phyloP scores from a whole-genome alignment of 2,113 vertebrate genomes.

The Tupaia chinensis region DNA sequence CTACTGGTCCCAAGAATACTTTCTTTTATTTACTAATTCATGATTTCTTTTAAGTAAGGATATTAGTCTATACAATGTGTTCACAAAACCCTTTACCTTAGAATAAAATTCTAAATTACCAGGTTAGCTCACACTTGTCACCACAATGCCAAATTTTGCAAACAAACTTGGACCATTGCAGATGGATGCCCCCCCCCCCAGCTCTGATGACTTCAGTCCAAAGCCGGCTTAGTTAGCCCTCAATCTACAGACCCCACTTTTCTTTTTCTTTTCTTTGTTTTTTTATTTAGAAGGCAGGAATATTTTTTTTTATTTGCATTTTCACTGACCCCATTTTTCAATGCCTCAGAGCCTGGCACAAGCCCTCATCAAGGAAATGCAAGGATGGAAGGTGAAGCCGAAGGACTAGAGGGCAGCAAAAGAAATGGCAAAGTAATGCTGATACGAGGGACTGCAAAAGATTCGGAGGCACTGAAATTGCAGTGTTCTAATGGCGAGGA shows the following conservation, averaged over 20 bases:
- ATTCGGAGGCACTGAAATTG: neutral
- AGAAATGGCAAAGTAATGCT: conserved; percentile 22
- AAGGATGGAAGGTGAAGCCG: conserved; percentile 24
- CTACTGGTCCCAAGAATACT: no score
- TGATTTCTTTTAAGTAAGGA: neutral
- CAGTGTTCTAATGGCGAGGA: neutral
- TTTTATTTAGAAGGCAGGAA: no score
- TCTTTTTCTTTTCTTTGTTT: no score
- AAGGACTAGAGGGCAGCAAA: conserved; percentile 40
- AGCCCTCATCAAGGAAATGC: conserved; percentile 10
- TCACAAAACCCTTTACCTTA: neutral
- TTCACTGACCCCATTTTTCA: neutral
- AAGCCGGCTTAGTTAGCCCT: neutral
- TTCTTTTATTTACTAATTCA: neutral
- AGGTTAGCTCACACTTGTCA: neutral
- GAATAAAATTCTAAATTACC: neutral
- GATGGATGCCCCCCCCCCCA: neutral
- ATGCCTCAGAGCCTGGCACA: neutral
- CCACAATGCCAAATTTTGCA: conserved; percentile 8
- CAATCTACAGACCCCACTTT: neutral
- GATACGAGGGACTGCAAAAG: neutral
- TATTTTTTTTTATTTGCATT: no score
- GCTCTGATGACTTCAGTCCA: conserved; percentile 36
- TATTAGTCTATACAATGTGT: neutral
- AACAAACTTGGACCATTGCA: conserved; percentile 30